Conservation (phyloP, 2,888 invertebrate species). For the Leucozona laternaria region DNA sequence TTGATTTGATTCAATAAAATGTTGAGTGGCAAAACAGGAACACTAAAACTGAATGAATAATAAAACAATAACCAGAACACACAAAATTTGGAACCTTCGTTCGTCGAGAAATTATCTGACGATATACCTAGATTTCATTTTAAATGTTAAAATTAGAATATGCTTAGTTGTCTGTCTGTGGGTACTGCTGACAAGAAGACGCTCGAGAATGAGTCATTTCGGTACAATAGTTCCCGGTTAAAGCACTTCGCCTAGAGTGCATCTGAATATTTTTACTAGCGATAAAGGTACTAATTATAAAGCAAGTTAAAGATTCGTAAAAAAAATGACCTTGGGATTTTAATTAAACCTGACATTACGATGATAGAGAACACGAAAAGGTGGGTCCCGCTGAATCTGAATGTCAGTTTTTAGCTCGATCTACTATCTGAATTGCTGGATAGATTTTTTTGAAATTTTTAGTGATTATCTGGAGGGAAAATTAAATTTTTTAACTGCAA, state of each 20-base stretch:
- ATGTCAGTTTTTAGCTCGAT: no score
- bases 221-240: background rate
- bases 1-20: conserved; percentile 21
- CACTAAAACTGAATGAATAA: background rate
- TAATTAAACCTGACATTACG: no score
- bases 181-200: background rate
- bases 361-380: no score
- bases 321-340: no score
- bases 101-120: background rate
- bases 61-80: conserved; percentile 9
- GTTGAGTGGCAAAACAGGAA: background rate
- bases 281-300: no score
- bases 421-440: no score
- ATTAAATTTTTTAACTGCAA: no score
- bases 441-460: no score
- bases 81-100: background rate
- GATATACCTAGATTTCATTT: conserved; percentile 17
- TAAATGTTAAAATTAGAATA: conserved; percentile 2
- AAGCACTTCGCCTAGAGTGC: background rate
- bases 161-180: background rate
- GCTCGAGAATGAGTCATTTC: background rate
- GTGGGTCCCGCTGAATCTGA: no score
- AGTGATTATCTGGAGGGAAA: no score
- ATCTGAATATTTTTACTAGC: background rate
- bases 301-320: no score